Evolutionary conservation across 2,797 vertebrate genomes (phyloP).

Genomic region (Antennarius maculatus): DNA sequence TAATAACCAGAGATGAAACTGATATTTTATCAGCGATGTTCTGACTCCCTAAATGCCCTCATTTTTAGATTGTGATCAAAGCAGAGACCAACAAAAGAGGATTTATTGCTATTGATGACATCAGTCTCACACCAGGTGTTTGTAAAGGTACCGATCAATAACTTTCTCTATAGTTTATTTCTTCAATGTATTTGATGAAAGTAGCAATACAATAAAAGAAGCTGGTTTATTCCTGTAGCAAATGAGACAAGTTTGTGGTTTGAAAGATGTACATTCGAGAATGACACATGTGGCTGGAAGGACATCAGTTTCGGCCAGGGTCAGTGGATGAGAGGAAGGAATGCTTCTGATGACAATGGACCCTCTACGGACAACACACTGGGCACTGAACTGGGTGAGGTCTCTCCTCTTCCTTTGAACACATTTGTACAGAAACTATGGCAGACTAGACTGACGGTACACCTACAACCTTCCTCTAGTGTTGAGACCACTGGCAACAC

Average conservation of each 20-base stretch:
- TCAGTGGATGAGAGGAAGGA: conserved; percentile 75
- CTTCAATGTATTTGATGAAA: background rate
- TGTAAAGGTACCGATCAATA: conserved; percentile 70
- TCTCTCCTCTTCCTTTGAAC: background rate
- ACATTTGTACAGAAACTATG: background rate
- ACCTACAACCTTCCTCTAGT: background rate
- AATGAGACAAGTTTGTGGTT: conserved; percentile 70
- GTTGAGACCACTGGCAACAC: background rate
- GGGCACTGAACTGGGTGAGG: conserved; percentile 73
- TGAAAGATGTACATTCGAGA: conserved; percentile 79
- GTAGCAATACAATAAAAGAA: background rate
- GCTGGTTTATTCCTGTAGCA: conserved; percentile 29
- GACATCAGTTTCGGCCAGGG: conserved; percentile 75
- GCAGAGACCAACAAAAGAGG: conserved; percentile 66
- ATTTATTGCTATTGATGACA: conserved; percentile 81
- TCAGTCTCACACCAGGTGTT: conserved; percentile 70
- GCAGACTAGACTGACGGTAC: background rate
- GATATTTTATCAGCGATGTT: background rate
- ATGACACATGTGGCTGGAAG: conserved; percentile 74
- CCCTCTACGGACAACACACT: conserved; percentile 77
- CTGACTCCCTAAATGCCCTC: background rate
- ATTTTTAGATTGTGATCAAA: conserved; percentile 75
- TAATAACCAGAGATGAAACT: background rate
- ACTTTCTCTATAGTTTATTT: background rate
- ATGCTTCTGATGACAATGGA: conserved; percentile 65